A percentile compares a stretch with the other conserved stretches of the same genome.
Conservation (phyloP, 2,113 vertebrate species). For the Ochotona princeps region DNA sequence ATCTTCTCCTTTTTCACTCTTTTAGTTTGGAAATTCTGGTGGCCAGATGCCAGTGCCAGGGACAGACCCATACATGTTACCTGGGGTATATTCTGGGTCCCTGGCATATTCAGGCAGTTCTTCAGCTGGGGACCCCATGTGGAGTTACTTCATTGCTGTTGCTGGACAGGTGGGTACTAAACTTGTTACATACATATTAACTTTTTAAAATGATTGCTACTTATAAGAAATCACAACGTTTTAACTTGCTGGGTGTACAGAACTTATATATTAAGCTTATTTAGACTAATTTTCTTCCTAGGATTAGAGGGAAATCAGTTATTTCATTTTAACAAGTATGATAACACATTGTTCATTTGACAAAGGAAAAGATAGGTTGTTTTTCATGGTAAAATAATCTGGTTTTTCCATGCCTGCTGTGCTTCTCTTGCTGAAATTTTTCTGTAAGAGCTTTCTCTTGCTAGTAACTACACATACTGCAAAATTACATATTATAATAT, state of each 20-base stretch:
- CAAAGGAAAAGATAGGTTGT: neutral
- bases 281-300: constrained; percentile 12
- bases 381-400: neutral
- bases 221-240: neutral
- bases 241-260: neutral
- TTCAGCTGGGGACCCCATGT: constrained; percentile 88
- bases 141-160: constrained; percentile 90
- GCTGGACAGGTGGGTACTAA: constrained; percentile 89
- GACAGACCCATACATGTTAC: constrained; percentile 69
- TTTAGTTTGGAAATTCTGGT: constrained; percentile 85
- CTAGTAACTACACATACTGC: neutral
- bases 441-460: neutral
- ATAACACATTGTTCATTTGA: neutral
- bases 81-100: constrained; percentile 74
- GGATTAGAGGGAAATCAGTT: neutral
- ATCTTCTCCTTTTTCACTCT: neutral
- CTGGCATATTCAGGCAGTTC: constrained; percentile 81
- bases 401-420: neutral
- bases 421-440: neutral
- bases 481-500: neutral
- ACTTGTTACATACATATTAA: neutral
- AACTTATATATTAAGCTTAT: constrained; percentile 32
- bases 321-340: neutral
- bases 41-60: constrained; percentile 82
- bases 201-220: neutral